A percentile compares a stretch with the other conserved stretches of the same genome.
phyloP scores from a whole-genome alignment of 2,888 invertebrate species.

The Drosophila birchii region DNA sequence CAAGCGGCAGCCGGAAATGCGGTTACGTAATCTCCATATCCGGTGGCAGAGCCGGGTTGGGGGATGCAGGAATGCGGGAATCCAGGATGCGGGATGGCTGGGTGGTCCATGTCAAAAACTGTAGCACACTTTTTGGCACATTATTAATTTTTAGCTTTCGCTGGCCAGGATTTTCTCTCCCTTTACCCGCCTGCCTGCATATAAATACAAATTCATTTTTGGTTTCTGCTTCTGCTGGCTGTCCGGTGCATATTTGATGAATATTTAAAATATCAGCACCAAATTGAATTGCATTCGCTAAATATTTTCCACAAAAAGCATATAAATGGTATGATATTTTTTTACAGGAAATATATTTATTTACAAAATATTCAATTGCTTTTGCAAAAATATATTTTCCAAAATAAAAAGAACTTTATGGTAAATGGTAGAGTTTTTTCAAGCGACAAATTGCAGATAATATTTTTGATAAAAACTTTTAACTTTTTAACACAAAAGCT shows the following conservation, averaged over 20 bases:
- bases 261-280: conserved; percentile 47
- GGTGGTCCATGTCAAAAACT: conserved; percentile 45
- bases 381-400: conserved; percentile 12
- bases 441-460: background rate
- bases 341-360: conserved; percentile 8
- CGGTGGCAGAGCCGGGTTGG: conserved; percentile 13
- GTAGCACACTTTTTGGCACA: conserved; percentile 56
- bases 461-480: background rate
- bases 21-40: conserved; percentile 70
- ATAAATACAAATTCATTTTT: conserved; percentile 34
- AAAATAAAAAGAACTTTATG: conserved; percentile 5
- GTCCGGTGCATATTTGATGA: conserved; percentile 47
- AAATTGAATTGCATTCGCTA: conserved; percentile 39
- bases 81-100: background rate
- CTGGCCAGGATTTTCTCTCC: conserved; percentile 27
- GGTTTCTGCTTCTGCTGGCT: conserved; percentile 29
- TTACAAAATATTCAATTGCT: conserved; percentile 19
- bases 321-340: conserved; percentile 1
- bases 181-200: background rate
- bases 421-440: background rate
- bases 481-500: conserved; percentile 2
- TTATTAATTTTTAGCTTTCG: conserved; percentile 56
- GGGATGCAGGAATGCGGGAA: background rate
- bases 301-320: conserved; percentile 25
- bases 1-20: conserved; percentile 60